Base-by-base conservation (phyloP, 1,140 invertebrate species). In the Aphelenchoides besseyi region DNA sequence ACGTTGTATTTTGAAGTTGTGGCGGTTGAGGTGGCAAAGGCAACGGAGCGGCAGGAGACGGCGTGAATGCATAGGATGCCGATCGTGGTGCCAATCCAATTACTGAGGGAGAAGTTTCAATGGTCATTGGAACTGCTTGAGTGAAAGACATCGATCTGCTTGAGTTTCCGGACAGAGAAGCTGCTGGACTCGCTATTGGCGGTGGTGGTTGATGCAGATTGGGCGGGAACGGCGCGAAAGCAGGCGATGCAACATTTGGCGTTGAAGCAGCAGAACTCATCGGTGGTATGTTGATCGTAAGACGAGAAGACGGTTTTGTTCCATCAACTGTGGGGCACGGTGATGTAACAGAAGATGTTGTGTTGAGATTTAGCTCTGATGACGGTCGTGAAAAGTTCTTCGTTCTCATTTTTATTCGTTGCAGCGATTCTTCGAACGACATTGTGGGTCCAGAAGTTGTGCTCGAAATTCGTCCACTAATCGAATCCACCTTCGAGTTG, bases 241-340 rank as follows among this genome's bases (percentile, higher is more conserved):
- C 63, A 16, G 63, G 63, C 16, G 63, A 66, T 2, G 26, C 30
- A 53, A 66, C 29, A 33, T 59, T 59, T 23, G 55, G 55, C 16
- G 36, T 2, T 18, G 63, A 66, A 18, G 63, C 30, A 29, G 63
- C 30, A 16, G 63, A 32, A 18, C 12, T n/a, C 12, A 33, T 30
- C 0, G 59, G n/a, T n/a, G 63, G 63, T 23, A 66, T 66, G 63
- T 53, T 66, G n/a, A 66, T 66, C 9, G 63, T 66, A 0, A 66
- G 63, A 23, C 36, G 30, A 16, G 63, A 28, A 2, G n/a, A 28
- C 12, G 23, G 36, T 30, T 29, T 66, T 32, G 63, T 23, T 30
- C 16, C 16, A 28, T 66, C 30, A 12, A 12, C 2, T 36, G 59
- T 61, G 59, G 59, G 16, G 59, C 18, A 16, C 16, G 30, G n/a